Evolutionary conservation across 1,140 invertebrate genomes (phyloP).

Genomic region (Micrasema longulum): DNA sequence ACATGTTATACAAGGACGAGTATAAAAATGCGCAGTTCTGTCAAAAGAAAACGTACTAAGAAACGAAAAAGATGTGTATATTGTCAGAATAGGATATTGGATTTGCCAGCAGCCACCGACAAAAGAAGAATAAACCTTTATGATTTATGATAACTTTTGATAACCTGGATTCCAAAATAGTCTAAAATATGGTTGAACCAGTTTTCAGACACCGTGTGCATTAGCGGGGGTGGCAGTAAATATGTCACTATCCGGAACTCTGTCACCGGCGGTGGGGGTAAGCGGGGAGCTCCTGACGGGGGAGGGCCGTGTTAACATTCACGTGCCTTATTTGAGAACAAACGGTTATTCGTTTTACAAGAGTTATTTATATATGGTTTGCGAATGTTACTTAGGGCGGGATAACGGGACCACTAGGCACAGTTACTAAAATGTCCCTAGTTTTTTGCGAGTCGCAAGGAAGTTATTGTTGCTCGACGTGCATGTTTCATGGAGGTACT

Average conservation of each 20-base stretch:
- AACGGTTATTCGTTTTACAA: slow-evolving; percentile 54
- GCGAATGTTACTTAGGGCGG: slow-evolving; percentile 25
- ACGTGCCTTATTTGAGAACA: slow-evolving; percentile 54
- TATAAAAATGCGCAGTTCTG: too few species aligned
- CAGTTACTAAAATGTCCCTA: slow-evolving; percentile 27
- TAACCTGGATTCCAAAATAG: too few species aligned
- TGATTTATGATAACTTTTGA: too few species aligned
- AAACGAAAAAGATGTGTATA: too few species aligned
- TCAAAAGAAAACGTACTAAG: too few species aligned
- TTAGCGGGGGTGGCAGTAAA: slow-evolving; percentile 50
- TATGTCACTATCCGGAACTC: slow-evolving; percentile 53
- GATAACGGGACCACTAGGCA: slow-evolving; percentile 30
- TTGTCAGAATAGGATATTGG: too few species aligned
- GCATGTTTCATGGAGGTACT: slow-evolving; percentile 32
- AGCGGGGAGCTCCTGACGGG: slow-evolving; percentile 10
- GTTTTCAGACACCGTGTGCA: background rate
- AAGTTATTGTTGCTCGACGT: slow-evolving; percentile 24
- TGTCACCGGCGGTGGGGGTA: slow-evolving; percentile 52
- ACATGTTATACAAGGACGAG: too few species aligned
- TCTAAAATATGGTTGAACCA: too few species aligned
- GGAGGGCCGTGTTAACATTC: slow-evolving; percentile 46
- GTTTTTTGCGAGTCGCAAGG: slow-evolving; percentile 24
- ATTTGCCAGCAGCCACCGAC: too few species aligned
- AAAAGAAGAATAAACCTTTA: too few species aligned
- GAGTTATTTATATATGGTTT: slow-evolving; percentile 47